Conservation (phyloP, 2,888 invertebrate genomes). For the Agrotis ipsilon region DNA sequence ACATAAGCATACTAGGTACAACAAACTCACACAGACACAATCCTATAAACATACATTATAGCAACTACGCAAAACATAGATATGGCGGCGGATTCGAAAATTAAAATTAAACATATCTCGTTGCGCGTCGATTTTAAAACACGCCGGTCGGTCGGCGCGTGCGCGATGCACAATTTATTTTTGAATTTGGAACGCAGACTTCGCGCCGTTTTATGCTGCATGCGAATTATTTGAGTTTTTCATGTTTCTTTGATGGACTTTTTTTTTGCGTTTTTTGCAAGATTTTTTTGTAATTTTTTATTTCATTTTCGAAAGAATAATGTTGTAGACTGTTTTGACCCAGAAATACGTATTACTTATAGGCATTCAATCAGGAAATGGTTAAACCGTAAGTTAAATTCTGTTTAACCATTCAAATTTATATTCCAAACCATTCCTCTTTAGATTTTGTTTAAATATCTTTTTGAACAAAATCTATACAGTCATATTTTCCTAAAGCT, state of each 20-base stretch:
- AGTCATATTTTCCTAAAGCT: not conserved
- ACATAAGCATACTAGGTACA: too few relatives aligned
- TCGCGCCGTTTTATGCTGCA: conserved; percentile 87
- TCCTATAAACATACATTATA: not conserved
- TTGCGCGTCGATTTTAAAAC: conserved; percentile 88
- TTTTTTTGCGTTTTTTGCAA: conserved; percentile 33
- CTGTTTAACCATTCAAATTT: too few relatives aligned
- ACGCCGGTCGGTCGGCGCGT: conserved; percentile 80
- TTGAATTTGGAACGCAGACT: conserved; percentile 91
- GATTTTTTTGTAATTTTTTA: not conserved
- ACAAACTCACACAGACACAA: conserved; percentile 17
- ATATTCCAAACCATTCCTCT: too few relatives aligned
- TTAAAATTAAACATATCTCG: conserved; percentile 72
- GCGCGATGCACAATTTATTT: conserved; percentile 89
- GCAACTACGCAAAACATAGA: conserved; percentile 53
- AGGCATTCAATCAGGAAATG: too few relatives aligned
- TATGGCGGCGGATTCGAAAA: conserved; percentile 62
- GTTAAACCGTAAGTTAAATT: too few relatives aligned
- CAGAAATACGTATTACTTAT: too few relatives aligned
- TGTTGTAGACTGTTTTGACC: not conserved
- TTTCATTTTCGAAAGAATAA: not conserved
- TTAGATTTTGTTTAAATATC: too few relatives aligned
- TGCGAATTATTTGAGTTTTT: conserved; percentile 84
- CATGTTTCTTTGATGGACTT: conserved; percentile 64
- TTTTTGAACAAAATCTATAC: not conserved